Percentiles rank a stretch among this genome's conserved stretches.
These are phyloP conservation scores for Rattus norvegicus DNA, from an alignment of 2,113 vertebrate species.

Conservation along the genomic window DNA sequence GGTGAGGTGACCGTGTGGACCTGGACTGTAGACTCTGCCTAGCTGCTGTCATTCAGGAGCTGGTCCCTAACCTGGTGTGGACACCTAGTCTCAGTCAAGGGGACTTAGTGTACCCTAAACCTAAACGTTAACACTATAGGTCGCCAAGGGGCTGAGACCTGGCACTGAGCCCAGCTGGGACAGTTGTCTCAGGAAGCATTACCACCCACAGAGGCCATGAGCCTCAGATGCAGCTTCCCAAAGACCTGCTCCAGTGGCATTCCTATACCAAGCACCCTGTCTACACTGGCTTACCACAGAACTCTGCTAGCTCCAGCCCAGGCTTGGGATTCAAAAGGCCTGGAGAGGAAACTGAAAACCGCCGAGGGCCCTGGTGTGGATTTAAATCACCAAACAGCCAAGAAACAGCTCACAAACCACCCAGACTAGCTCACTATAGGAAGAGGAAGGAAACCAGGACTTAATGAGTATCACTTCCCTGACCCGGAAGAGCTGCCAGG, in stretches of 20 bases:
- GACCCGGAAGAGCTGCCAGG: fast-evolving
- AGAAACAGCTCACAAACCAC: neutral
- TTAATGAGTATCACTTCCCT: fast-evolving
- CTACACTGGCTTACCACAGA: neutral
- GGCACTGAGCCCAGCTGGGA: neutral
- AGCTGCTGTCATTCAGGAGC: neutral
- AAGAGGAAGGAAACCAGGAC: fast-evolving
- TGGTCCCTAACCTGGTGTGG: neutral
- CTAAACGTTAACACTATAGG: neutral
- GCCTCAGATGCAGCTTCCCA: neutral
- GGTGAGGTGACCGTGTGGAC: neutral
- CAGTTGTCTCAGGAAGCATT: neutral
- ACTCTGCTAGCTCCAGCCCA: neutral
- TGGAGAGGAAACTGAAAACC: no score
- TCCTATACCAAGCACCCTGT: neutral
- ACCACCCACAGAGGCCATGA: neutral
- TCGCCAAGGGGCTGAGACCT: neutral
- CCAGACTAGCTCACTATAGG: neutral
- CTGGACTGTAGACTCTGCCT: neutral
- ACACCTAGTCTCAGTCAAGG: neutral
- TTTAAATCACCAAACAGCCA: neutral
- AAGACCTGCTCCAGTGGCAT: neutral
- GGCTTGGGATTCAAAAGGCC: neutral
- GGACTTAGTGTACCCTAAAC: neutral
- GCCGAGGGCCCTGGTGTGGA: fast-evolving